Conservation (phyloP, 2,113 vertebrate species). For the Microtus pennsylvanicus region DNA sequence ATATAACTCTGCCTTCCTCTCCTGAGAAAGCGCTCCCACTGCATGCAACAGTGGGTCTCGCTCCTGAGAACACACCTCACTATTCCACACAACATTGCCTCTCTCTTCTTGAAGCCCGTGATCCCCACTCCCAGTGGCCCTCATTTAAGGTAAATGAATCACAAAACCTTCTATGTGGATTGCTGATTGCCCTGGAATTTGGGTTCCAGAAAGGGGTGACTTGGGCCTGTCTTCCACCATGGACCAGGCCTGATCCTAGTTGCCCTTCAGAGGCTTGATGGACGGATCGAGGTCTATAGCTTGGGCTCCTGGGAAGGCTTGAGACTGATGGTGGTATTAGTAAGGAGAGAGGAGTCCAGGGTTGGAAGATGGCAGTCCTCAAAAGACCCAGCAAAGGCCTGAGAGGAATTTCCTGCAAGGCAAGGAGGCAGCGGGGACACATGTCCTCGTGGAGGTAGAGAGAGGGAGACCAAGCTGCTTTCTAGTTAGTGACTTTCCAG, state of each 20-base stretch:
- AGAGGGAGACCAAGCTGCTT: not conserved
- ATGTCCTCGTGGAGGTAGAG: not conserved
- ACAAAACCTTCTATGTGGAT: not conserved
- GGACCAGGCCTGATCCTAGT: not conserved
- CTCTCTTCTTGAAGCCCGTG: not conserved
- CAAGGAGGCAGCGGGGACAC: not conserved
- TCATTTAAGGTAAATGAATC: not conserved
- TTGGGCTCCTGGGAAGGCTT: not conserved
- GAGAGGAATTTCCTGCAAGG: not conserved
- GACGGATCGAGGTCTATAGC: not conserved
- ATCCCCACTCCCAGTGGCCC: not conserved
- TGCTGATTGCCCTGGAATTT: not conserved
- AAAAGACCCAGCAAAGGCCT: not conserved
- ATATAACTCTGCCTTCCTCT: not conserved
- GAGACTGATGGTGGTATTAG: not conserved
- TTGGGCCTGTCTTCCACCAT: not conserved
- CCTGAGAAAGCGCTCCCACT: not conserved
- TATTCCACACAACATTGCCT: rapidly evolving
- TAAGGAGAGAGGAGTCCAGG: not conserved
- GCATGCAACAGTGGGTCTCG: not conserved
- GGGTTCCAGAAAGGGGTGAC: not conserved
- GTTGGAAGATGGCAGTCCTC: not conserved
- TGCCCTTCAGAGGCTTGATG: not conserved
- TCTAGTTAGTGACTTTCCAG: not conserved
- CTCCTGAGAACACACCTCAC: not conserved